Evolutionary conservation across 2,113 vertebrate genomes (phyloP).

Genomic region (Alligator sinensis): DNA sequence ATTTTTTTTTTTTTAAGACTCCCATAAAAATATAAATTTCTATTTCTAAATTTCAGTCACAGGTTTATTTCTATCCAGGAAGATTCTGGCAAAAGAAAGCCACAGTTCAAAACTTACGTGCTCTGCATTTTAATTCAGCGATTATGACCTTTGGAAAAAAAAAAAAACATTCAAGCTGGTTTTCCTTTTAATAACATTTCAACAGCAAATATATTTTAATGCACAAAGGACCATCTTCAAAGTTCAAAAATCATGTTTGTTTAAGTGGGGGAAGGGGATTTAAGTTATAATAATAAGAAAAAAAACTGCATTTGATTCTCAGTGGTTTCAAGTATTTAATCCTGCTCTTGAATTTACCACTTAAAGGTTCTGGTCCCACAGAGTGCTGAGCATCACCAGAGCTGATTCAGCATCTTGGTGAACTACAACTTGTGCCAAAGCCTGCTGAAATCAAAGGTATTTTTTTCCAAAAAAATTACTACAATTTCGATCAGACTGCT

Average conservation of each 20-base stretch:
- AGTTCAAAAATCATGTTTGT: conserved; percentile 66
- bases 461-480: neutral
- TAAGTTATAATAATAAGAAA: neutral
- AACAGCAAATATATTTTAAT: conserved; percentile 63
- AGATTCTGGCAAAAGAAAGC: neutral
- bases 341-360: neutral
- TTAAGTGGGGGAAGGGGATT: conserved; percentile 7
- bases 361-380: neutral
- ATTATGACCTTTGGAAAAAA: conserved; percentile 61
- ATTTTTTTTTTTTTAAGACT: neutral
- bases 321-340: neutral
- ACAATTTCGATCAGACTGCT: neutral
- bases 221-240: conserved; percentile 50
- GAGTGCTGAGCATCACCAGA: neutral
- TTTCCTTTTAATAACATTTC: conserved; percentile 63
- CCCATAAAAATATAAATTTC: neutral
- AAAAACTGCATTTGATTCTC: neutral
- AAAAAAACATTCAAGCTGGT: conserved; percentile 30
- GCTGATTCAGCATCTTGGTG: neutral
- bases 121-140: conserved; percentile 26
- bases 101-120: neutral
- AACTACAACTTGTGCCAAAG: neutral
- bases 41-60: neutral
- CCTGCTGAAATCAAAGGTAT: neutral
- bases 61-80: neutral